Evolutionary conservation across 2,797 vertebrate genomes (phyloP).

Genomic region (Leucoraja ocellata): DNA sequence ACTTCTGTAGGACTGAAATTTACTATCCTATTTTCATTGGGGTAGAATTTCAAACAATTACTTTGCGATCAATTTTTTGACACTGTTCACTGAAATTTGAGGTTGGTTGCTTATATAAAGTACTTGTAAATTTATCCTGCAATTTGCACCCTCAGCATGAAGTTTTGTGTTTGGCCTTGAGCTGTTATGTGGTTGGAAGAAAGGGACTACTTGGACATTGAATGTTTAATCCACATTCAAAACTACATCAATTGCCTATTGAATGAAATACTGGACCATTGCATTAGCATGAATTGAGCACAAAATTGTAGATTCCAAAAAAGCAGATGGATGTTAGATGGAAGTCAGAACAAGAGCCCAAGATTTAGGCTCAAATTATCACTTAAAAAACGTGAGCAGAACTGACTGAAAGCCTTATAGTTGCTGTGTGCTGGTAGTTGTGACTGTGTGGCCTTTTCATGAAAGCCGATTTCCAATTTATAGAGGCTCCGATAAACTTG

Average conservation of each 20-base stretch:
- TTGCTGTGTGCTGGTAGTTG: no score
- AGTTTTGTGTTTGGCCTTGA: background rate
- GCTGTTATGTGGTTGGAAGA: background rate
- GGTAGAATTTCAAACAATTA: background rate
- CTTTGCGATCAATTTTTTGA: background rate
- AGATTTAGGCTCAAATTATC: background rate
- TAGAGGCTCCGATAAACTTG: background rate
- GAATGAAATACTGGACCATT: background rate
- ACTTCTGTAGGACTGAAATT: background rate
- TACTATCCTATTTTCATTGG: background rate
- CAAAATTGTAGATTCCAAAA: background rate
- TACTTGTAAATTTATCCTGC: background rate
- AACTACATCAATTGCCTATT: background rate
- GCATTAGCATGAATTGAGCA: background rate
- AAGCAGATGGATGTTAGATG: background rate
- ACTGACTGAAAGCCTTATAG: background rate
- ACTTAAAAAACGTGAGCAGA: background rate
- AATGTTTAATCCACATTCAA: background rate
- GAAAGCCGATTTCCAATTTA: background rate
- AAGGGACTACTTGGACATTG: background rate
- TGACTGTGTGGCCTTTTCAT: background rate
- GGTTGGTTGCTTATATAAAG: background rate
- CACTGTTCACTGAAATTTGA: background rate
- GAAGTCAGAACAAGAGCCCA: background rate
- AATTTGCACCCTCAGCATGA: background rate